phyloP scores from a whole-genome alignment of 1,140 invertebrate species.

The Ceratitis capitata region DNA sequence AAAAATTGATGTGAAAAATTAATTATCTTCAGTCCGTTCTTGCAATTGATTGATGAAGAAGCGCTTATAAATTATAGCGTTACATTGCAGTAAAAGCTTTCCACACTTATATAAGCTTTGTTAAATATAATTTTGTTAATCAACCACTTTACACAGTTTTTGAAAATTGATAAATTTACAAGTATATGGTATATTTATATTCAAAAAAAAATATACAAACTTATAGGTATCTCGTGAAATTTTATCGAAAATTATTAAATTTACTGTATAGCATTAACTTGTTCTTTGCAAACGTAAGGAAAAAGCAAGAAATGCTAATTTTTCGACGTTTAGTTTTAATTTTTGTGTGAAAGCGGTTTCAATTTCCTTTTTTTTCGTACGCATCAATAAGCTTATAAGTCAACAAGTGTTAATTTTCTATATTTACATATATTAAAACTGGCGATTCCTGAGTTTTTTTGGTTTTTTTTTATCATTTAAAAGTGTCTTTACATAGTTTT shows the following conservation, averaged over 20 bases:
- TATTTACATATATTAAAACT: slow-evolving; percentile 24
- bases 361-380: neutral
- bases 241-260: too few relatives aligned
- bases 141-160: neutral
- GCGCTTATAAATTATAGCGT: too few relatives aligned
- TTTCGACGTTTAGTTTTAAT: neutral
- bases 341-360: neutral
- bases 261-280: neutral
- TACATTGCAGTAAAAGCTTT: too few relatives aligned
- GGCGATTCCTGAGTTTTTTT: slow-evolving; percentile 29
- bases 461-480: neutral
- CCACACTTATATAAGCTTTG: neutral
- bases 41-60: too few relatives aligned
- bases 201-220: neutral
- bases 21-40: too few relatives aligned
- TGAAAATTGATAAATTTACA: neutral
- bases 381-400: neutral
- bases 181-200: neutral
- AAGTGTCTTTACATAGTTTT: slow-evolving; percentile 3
- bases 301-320: slow-evolving; percentile 28
- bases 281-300: slow-evolving; percentile 22
- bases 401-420: neutral
- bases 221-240: neutral
- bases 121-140: neutral
- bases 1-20: too few relatives aligned